Conservation (phyloP, 2,797 vertebrate genomes). For the Apodemus agrarius region DNA sequence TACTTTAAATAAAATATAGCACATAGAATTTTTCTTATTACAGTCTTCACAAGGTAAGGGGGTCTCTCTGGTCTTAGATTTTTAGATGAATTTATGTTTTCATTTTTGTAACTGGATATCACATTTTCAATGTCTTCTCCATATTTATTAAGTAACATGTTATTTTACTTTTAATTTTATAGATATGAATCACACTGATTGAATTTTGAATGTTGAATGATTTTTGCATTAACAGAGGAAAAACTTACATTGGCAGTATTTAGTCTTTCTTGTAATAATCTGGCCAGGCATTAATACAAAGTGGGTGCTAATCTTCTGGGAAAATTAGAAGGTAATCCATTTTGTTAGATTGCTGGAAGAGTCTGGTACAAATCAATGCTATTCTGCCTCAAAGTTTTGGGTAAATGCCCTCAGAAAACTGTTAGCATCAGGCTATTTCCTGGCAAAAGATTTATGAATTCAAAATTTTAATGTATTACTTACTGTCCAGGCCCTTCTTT, state of each 20-base stretch:
- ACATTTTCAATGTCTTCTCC: conserved; percentile 17
- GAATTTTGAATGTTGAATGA: not conserved
- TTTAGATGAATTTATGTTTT: not conserved
- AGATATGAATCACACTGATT: not conserved
- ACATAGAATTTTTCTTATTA: not conserved
- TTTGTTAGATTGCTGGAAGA: not conserved
- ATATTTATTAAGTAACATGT: not conserved
- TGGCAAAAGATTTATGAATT: not conserved
- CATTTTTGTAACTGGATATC: not conserved
- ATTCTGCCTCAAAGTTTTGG: conserved; percentile 31
- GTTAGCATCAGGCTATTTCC: not conserved
- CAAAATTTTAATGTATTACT: not conserved
- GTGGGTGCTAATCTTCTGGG: not conserved
- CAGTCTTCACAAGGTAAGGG: not conserved
- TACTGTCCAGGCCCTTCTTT: not conserved
- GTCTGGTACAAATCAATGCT: not conserved
- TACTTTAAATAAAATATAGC: not conserved
- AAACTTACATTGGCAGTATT: not conserved
- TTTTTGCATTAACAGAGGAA: not conserved
- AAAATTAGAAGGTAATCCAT: not conserved
- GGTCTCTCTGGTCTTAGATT: not conserved
- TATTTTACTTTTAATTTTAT: conserved; percentile 7
- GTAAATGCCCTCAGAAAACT: not conserved
- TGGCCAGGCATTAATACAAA: not conserved
- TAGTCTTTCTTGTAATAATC: not conserved